phyloP scores from a whole-genome alignment of 2,113 vertebrate species.

The Tinamus guttatus region DNA sequence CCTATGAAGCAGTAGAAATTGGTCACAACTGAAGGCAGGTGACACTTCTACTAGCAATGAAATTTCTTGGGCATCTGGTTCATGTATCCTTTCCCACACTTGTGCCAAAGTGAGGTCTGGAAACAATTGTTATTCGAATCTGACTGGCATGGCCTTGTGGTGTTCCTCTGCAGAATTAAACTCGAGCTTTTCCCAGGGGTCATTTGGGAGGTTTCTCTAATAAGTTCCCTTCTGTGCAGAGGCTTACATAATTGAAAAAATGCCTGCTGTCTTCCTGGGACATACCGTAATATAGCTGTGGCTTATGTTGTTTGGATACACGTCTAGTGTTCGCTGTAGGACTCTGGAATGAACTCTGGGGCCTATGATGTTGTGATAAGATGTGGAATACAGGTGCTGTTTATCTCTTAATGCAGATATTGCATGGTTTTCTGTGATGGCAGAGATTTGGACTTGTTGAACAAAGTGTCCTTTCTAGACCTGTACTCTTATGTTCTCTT shows the following conservation, averaged over 20 bases:
- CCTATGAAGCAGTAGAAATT: too few species aligned
- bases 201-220: not conserved
- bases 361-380: not conserved
- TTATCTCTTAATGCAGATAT: not conserved
- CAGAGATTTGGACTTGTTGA: not conserved
- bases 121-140: not conserved
- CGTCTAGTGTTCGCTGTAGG: not conserved
- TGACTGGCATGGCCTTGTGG: not conserved
- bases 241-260: not conserved
- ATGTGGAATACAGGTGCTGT: not conserved
- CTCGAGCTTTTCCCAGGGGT: not conserved
- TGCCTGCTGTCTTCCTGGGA: not conserved
- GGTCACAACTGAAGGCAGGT: not conserved
- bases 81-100: not conserved
- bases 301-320: not conserved
- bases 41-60: not conserved
- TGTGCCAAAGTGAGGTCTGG: not conserved
- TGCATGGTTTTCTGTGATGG: not conserved
- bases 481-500: not conserved
- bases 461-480: not conserved
- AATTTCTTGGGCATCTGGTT: not conserved
- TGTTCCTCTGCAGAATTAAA: not conserved
- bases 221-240: not conserved
- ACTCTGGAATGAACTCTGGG: not conserved
- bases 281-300: not conserved